Base-by-base conservation (phyloP, 2,797 vertebrate genomes). In the Phaenicophaeus curvirostris region DNA sequence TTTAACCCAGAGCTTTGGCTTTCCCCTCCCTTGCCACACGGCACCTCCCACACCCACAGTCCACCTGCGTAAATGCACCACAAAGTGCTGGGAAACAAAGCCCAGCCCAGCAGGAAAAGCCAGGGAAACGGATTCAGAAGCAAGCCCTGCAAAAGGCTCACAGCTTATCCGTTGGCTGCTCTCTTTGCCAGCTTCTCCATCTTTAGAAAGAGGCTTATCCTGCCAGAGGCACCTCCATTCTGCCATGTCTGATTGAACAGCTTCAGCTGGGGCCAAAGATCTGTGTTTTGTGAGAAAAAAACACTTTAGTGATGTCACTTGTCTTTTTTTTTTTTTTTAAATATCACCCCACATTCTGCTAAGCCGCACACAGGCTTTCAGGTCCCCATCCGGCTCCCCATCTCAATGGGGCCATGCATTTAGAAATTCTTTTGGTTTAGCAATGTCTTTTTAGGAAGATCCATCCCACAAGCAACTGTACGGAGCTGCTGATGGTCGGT, bases 21-120 rank as follows among this genome's bases (percentile, higher is more conserved):
- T 25, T 41, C 48, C 31, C 23, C 11, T 31, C 46, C 15, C 41
- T 58, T 21, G 0, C 27, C 3, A 3, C 3, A 1, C 1, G 2
- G 19, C 54, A 3, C 31, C 54, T 19, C 80, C 46, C 17, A 6
- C 33, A 3, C 9, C 33, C 11, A 11, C 5, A 1, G 9, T 4
- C 67, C 3, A 6, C 15, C 23, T 7, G 12, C 0, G 6, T 1
- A 6, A 17, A 9, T 1, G 7, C 30, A 6, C 8, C 11, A 13
- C 37, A 2, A 6, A 25, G 33, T 5, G 17, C 41, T 1, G 1
- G 24, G 21, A 33, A 48, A 37, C 2, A 1, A 28, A 39, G 54
- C 31, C 15, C 48, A 13, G 20, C 31, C 31, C 2, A 15, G 39
- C 50, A 30, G 61, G 31, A 13, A 12, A 6, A 19, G 39, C 57